A percentile compares a stretch with the other conserved stretches of the same genome.
Conservation (phyloP, 2,797 vertebrate species). For the Phalanger gymnotis region DNA sequence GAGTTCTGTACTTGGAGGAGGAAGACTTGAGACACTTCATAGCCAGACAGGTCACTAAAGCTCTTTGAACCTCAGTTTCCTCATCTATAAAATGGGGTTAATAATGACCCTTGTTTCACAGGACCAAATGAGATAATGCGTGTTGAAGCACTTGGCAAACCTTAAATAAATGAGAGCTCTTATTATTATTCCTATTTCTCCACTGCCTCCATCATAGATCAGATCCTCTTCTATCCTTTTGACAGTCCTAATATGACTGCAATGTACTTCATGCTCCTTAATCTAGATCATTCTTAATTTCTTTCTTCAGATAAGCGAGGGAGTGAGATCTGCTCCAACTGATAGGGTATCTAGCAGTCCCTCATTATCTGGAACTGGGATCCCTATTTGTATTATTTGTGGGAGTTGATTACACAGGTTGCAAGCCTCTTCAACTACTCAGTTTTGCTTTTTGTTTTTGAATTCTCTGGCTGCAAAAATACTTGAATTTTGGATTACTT, state of each 20-base stretch:
- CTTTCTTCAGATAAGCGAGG: not conserved
- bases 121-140: not conserved
- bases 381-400: conserved; percentile 21
- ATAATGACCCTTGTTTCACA: not conserved
- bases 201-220: not conserved
- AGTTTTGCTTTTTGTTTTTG: conserved; percentile 37
- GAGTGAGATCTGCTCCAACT: not conserved
- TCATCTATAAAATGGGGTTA: not conserved
- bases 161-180: not conserved
- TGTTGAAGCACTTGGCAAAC: not conserved
- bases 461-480: conserved; percentile 23
- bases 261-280: not conserved
- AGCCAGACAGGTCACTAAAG: not conserved
- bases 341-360: not conserved
- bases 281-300: not conserved
- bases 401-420: conserved; percentile 8
- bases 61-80: not conserved
- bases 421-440: conserved; percentile 19
- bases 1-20: not conserved
- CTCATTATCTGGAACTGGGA: not conserved
- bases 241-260: not conserved
- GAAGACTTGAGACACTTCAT: not conserved
- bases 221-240: not conserved
- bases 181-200: not conserved
- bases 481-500: conserved; percentile 31